These are phyloP conservation scores for Geophilus truncorum DNA, from an alignment of 2,888 invertebrate genomes.

Conservation along the genomic window DNA sequence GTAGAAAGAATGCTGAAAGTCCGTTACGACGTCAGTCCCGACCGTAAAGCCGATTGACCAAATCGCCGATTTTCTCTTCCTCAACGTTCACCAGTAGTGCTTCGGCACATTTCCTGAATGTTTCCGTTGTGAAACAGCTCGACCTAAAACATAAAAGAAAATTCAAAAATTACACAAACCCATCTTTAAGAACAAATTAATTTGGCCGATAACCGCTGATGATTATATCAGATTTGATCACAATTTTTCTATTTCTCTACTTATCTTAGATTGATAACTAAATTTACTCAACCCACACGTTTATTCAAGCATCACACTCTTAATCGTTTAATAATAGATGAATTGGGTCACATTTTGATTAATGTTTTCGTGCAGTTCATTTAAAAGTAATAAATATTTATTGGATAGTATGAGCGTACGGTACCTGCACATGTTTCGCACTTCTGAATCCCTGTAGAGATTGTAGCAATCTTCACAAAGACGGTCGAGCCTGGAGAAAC, in stretches of 20 bases:
- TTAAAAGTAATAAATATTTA: no score
- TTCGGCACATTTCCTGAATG: conserved; percentile 34
- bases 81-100: conserved; percentile 33
- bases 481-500: conserved; percentile 36
- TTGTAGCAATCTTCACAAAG: conserved; percentile 39
- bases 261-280: no score
- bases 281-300: no score
- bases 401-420: neutral
- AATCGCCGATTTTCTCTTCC: neutral
- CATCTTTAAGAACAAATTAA: no score
- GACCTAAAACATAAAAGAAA: conserved; percentile 27
- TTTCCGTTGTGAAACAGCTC: conserved; percentile 34
- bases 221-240: no score
- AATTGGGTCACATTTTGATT: no score
- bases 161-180: neutral
- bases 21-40: neutral
- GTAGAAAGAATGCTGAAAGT: neutral
- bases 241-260: no score
- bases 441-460: conserved; percentile 37
- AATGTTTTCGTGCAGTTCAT: neutral
- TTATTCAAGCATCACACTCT: neutral
- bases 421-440: conserved; percentile 38
- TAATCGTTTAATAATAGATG: no score
- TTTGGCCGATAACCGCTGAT: no score
- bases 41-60: conserved; percentile 23